Conservation (phyloP, 2,797 vertebrate species). For the Mormyrops boulengeri region DNA sequence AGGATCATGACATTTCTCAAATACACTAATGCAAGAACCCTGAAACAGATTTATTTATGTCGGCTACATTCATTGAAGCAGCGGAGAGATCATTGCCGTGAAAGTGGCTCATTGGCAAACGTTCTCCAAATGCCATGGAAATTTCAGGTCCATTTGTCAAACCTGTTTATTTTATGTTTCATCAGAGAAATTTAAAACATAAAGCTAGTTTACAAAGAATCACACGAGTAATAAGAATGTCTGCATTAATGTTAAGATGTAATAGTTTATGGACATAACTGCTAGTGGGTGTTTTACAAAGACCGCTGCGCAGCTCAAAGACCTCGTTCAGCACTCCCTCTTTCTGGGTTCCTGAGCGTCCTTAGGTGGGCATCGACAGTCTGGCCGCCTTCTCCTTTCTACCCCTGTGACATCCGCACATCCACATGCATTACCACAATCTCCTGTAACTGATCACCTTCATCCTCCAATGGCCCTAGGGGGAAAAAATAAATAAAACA, state of each 20-base stretch:
- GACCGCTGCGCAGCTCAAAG: not conserved
- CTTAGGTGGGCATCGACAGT: not conserved
- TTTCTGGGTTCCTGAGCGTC: not conserved
- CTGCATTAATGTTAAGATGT: constrained; percentile 20
- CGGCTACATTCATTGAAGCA: not conserved
- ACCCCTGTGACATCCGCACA: not conserved
- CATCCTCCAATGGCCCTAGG: not conserved
- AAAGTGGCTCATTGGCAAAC: not conserved
- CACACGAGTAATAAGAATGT: not conserved
- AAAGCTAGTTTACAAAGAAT: constrained; percentile 14
- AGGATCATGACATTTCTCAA: not conserved
- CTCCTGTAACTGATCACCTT: not conserved
- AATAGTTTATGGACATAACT: constrained; percentile 40
- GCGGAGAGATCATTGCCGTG: not conserved
- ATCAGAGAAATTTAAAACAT: constrained; percentile 24
- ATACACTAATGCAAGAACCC: not conserved
- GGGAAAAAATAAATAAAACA: not conserved
- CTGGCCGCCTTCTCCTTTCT: not conserved
- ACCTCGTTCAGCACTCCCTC: constrained; percentile 31
- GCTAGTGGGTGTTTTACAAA: constrained; percentile 32
- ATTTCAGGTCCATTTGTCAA: constrained; percentile 17
- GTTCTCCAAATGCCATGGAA: not conserved
- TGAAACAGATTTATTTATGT: not conserved
- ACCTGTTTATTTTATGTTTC: constrained; percentile 22
- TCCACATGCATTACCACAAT: not conserved